Conservation (phyloP, 2,797 vertebrate genomes). For the Sarcoramphus papa region DNA sequence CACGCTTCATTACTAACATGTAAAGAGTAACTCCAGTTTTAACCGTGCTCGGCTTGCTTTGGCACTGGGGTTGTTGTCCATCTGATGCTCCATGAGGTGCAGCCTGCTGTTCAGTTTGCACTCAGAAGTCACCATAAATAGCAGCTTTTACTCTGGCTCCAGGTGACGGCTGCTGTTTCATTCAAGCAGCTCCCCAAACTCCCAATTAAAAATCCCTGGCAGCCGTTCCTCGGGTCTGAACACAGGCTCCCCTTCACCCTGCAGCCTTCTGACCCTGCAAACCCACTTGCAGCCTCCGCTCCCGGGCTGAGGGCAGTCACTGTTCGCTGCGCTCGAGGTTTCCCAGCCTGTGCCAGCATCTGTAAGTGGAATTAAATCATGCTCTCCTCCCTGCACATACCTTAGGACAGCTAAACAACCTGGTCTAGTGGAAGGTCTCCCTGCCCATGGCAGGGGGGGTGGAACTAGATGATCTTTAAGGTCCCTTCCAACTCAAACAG, state of each 20-base stretch:
- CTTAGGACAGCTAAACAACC: background rate
- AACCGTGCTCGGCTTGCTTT: background rate
- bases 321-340: background rate
- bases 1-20: background rate
- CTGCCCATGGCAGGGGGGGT: background rate
- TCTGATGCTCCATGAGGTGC: background rate
- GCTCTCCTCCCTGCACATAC: background rate
- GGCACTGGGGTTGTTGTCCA: background rate
- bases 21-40: background rate
- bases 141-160: background rate
- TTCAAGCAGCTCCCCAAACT: background rate
- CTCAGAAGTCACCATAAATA: background rate
- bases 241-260: background rate
- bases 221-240: fast-evolving
- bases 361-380: background rate
- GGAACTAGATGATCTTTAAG: background rate
- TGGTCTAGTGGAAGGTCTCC: background rate
- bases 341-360: background rate
- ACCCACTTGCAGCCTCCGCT: background rate
- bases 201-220: fast-evolving
- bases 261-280: background rate
- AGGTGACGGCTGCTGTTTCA: background rate
- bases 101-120: background rate
- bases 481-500: background rate
- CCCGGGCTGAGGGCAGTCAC: background rate